Evolutionary conservation across 2,797 vertebrate species (phyloP).

Genomic region (Cygnus olor): DNA sequence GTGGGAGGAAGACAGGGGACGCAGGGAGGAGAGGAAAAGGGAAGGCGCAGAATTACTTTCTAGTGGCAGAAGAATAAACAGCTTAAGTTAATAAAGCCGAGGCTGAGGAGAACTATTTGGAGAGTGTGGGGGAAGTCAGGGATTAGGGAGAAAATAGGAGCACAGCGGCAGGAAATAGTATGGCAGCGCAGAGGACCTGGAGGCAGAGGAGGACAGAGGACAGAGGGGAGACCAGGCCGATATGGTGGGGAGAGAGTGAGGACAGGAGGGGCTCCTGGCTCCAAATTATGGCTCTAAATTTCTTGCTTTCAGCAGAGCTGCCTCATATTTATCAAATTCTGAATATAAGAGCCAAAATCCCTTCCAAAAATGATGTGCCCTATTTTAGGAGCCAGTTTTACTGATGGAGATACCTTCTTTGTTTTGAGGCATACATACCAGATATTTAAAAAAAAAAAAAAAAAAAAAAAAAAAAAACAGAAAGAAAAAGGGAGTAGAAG

Average conservation of each 20-base stretch:
- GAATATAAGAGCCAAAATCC: neutral
- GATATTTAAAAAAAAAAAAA: neutral
- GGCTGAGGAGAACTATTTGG: slow-evolving; percentile 21
- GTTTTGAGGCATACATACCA: neutral
- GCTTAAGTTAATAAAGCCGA: slow-evolving; percentile 57
- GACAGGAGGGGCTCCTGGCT: neutral
- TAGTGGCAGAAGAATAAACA: slow-evolving; percentile 54
- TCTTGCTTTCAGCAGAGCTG: neutral
- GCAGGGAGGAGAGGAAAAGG: neutral
- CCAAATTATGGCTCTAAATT: neutral
- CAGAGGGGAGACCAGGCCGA: neutral
- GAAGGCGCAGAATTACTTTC: slow-evolving; percentile 38
- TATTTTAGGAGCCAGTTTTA: neutral
- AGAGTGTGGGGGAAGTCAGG: slow-evolving; percentile 46
- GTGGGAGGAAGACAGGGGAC: neutral
- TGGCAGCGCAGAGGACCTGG: neutral
- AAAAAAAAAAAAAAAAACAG: neutral
- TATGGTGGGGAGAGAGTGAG: accelerated
- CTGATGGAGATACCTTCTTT: neutral
- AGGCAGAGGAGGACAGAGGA: neutral
- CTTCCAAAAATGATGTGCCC: neutral
- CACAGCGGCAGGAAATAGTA: slow-evolving; percentile 17
- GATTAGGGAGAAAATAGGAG: slow-evolving; percentile 53
- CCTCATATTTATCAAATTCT: neutral
- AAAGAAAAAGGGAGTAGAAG: neutral